Conservation (phyloP, 2,113 vertebrate species). For the Percopsis transmontana region DNA sequence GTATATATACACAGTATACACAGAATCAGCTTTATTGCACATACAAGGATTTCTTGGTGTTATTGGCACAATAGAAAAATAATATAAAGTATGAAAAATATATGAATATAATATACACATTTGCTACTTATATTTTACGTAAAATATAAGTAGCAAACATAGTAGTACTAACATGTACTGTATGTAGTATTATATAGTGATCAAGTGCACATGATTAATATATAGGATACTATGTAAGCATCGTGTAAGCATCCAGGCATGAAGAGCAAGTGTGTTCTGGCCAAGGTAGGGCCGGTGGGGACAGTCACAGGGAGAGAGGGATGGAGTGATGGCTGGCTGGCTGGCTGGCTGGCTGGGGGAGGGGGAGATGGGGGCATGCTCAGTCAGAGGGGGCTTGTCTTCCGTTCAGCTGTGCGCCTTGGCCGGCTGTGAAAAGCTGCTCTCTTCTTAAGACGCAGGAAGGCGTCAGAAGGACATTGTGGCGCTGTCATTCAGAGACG, state of each 20-base stretch:
- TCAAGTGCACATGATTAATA: too few species aligned
- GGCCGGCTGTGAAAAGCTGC: constrained; percentile 76
- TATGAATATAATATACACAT: too few species aligned
- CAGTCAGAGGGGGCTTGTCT: constrained; percentile 44
- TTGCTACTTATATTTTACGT: too few species aligned
- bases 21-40: too few species aligned
- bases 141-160: too few species aligned
- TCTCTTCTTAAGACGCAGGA: constrained; percentile 73
- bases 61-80: too few species aligned
- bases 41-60: too few species aligned
- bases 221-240: background rate
- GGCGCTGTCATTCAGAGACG: constrained; percentile 27
- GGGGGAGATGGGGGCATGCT: constrained; percentile 34
- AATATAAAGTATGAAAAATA: too few species aligned
- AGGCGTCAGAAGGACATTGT: constrained; percentile 73
- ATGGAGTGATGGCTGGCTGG: background rate
- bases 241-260: background rate
- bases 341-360: background rate
- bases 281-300: constrained; percentile 20
- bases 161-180: too few species aligned
- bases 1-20: too few species aligned
- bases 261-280: background rate
- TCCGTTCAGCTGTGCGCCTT: constrained; percentile 78
- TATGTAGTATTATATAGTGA: too few species aligned
- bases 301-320: constrained; percentile 18